Percentiles rank a stretch among this genome's conserved stretches.
phyloP scores from a whole-genome alignment of 2,888 invertebrate species.

The Gasteruption jaculator region DNA sequence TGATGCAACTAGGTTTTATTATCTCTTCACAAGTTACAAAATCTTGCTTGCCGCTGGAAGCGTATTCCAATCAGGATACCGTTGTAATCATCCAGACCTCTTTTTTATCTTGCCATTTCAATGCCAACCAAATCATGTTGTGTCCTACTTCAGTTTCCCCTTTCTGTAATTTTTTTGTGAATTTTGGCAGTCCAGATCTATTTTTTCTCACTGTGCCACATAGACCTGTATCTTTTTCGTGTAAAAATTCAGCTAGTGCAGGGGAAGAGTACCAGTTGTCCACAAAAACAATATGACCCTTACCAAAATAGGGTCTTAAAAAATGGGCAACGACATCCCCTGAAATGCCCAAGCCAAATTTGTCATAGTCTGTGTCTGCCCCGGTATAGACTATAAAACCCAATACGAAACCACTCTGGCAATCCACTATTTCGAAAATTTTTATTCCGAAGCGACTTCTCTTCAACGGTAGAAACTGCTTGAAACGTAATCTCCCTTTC shows the following conservation, averaged over 20 bases:
- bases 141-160: conserved; percentile 19
- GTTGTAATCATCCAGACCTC: conserved; percentile 18
- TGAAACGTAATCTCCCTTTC: conserved; percentile 9
- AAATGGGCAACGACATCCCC: conserved; percentile 5
- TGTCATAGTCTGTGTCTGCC: conserved; percentile 12
- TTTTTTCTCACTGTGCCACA: conserved; percentile 18
- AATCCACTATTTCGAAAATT: conserved; percentile 7
- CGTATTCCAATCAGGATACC: conserved; percentile 17
- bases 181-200: too few relatives aligned
- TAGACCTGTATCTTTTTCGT: conserved; percentile 18
- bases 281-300: conserved; percentile 14
- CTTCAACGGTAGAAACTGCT: conserved; percentile 9
- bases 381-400: conserved; percentile 11
- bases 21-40: conserved; percentile 17
- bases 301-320: conserved; percentile 6
- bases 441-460: conserved; percentile 9
- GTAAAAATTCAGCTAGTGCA: conserved; percentile 19
- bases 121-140: conserved; percentile 14
- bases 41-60: conserved; percentile 16
- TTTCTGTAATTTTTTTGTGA: too few relatives aligned
- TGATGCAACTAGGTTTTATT: conserved; percentile 19
- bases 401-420: conserved; percentile 4
- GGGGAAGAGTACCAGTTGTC: conserved; percentile 20
- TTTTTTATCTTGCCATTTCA: conserved; percentile 18
- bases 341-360: conserved; percentile 1